Evolutionary conservation across 1,140 invertebrate genomes (phyloP), one percentile per base, ranked within the genome.

Genomic region (Eulimnadia texana): DNA sequence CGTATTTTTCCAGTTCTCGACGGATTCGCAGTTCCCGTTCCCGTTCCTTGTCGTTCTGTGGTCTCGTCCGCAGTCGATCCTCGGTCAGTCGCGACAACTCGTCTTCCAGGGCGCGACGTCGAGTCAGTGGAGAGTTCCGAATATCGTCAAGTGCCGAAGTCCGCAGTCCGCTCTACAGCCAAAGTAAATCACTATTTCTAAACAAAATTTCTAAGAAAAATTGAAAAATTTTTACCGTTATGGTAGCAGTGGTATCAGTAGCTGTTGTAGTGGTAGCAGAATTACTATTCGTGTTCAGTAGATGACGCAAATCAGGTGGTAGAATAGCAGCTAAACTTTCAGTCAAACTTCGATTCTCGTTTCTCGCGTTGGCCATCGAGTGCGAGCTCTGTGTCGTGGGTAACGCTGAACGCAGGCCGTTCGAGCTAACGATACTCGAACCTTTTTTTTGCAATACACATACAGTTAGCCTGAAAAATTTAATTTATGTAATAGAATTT

Each of bases 231-330:
- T 50, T 42, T 42, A 42, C 33, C 33, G 55, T 9, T 20, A 33
- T 1, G 20, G 55, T 27, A 19, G 27, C 55, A 27, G 22, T 29
- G 24, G 55, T 57, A 0, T 27, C 33, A 10, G 60, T 52, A 3
- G 58, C 33, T 10, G 58, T 60, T 20, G 60, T 54, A 2, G 50
- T 52, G 1, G 28, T 29, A 3, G 53, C 2, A 51, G 24, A 29
- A n/a, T 33, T 33, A 42, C 50, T 54, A 24, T 56, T 27, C 19
- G 62, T 25, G 33, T 52, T 57, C 28, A 77, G 68, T 6, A 77
- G 68, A 62, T 77, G 75, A 24, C 74, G 65, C 6, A 77, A 67
- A 65, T 77, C 75, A 1, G 76, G 75, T 3, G 76, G 75, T 49
- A 77, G 67, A 65, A 73, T 74, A 22, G 74, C 74, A 10, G 74